Percentiles rank a stretch among this genome's conserved stretches.
Conservation (phyloP, 2,888 invertebrate genomes). For the Pseudanteris insignis region DNA sequence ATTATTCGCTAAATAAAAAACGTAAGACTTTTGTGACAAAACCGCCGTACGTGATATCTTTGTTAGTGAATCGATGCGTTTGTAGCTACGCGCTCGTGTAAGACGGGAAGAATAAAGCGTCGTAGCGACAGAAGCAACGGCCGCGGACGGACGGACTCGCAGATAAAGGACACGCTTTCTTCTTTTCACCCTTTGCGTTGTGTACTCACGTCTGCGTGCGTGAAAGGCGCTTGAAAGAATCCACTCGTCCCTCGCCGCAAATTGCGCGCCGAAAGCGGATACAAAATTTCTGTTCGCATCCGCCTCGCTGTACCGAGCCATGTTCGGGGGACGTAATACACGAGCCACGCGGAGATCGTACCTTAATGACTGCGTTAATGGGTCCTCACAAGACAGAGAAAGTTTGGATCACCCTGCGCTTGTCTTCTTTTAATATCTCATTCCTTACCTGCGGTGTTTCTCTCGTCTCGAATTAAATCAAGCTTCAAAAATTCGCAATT, state of each 20-base stretch:
- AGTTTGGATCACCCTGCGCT: slow-evolving; percentile 32
- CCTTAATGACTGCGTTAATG: slow-evolving; percentile 44
- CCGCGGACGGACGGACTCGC: slow-evolving; percentile 32
- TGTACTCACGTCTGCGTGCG: slow-evolving; percentile 45
- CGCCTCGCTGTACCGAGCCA: slow-evolving; percentile 18
- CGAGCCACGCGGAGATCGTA: slow-evolving; percentile 21
- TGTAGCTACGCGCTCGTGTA: slow-evolving; percentile 30
- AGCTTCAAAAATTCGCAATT: too few relatives aligned
- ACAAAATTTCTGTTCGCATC: slow-evolving; percentile 42
- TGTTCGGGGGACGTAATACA: slow-evolving; percentile 24
- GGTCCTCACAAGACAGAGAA: slow-evolving; percentile 38
- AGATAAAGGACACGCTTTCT: slow-evolving; percentile 45
- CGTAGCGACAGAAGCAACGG: slow-evolving; percentile 24
- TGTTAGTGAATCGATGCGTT: slow-evolving; percentile 37
- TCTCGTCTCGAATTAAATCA: too few relatives aligned
- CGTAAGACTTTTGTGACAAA: slow-evolving; percentile 31
- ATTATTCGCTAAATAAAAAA: slow-evolving; percentile 32
- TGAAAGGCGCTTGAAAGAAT: slow-evolving; percentile 51
- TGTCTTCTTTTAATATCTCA: slow-evolving; percentile 36
- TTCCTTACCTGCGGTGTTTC: slow-evolving; percentile 16
- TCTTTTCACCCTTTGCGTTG: slow-evolving; percentile 42
- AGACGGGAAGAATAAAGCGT: slow-evolving; percentile 32
- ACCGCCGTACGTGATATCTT: slow-evolving; percentile 26
- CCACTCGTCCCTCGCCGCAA: slow-evolving; percentile 50
- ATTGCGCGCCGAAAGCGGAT: slow-evolving; percentile 49